Percentiles rank a stretch among this genome's conserved stretches.
These are phyloP conservation scores for Ramphastos sulfuratus DNA, from an alignment of 2,113 vertebrate species.

Conservation along the genomic window DNA sequence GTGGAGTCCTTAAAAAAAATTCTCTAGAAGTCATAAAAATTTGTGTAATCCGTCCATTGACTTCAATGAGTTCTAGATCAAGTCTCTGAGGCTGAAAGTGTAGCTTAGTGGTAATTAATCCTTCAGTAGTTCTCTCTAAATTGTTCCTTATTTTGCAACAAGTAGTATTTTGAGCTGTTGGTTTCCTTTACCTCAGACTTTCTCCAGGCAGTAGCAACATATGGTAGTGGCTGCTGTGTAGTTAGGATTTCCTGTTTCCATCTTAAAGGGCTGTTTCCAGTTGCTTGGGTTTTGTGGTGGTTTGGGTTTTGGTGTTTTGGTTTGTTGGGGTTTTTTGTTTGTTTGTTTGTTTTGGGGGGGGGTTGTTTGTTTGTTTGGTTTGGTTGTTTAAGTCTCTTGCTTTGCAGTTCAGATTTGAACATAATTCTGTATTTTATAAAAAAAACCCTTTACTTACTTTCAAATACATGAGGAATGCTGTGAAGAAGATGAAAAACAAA, in stretches of 20 bases:
- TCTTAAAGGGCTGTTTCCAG: background rate
- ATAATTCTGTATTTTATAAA: background rate
- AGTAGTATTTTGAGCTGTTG: background rate
- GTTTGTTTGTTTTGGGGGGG: too few species aligned
- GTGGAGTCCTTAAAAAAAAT: background rate
- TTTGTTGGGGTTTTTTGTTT: too few species aligned
- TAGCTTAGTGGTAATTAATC: background rate
- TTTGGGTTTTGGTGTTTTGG: too few species aligned
- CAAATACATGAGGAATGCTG: background rate
- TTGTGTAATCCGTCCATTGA: background rate
- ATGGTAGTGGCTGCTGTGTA: background rate
- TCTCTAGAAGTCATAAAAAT: background rate
- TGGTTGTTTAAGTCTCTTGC: background rate
- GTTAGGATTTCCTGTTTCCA: background rate
- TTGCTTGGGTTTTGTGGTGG: background rate
- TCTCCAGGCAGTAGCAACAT: background rate
- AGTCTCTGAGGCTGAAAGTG: background rate
- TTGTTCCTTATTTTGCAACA: background rate
- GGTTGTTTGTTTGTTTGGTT: too few species aligned
- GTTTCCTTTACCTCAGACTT: background rate
- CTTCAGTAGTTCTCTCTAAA: background rate
- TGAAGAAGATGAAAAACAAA: background rate
- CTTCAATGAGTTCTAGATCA: background rate
- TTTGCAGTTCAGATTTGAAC: background rate
- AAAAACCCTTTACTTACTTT: background rate